These are phyloP conservation scores for Chesias legatella DNA, from an alignment of 2,888 invertebrate species.

Conservation along the genomic window DNA sequence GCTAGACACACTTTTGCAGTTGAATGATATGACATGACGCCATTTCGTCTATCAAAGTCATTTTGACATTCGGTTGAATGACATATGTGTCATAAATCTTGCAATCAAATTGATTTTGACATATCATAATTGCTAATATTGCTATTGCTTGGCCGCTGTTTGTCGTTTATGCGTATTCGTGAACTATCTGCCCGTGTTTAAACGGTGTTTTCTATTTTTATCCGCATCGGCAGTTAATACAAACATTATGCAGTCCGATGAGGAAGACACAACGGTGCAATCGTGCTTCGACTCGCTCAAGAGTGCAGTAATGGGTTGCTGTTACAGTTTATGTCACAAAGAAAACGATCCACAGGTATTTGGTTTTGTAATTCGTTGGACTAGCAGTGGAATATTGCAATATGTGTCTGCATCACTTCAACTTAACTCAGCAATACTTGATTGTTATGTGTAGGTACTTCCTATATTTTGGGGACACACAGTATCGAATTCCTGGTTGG, in stretches of 20 bases:
- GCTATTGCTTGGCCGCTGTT: conserved; percentile 4
- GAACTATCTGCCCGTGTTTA: conserved; percentile 41
- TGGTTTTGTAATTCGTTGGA: conserved; percentile 20
- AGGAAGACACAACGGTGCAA: conserved; percentile 67
- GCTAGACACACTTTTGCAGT: no score
- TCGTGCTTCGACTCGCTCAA: conserved; percentile 75
- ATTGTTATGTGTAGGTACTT: background rate
- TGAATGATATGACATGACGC: no score
- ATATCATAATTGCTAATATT: conserved; percentile 2
- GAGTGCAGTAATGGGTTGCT: conserved; percentile 83
- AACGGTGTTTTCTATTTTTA: conserved; percentile 71
- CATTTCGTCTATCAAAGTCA: no score
- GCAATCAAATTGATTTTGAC: conserved; percentile 2
- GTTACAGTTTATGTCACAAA: conserved; percentile 87
- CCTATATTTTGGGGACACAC: no score
- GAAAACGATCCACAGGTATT: conserved; percentile 84
- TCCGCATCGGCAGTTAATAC: conserved; percentile 51
- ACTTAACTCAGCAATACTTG: conserved; percentile 10
- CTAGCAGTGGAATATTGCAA: conserved; percentile 1
- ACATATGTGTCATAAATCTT: no score
- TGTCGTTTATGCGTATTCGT: conserved; percentile 14
- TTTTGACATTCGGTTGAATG: conserved; percentile 33
- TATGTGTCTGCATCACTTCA: conserved; percentile 2
- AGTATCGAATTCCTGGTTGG: no score
- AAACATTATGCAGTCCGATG: conserved; percentile 75